These are phyloP conservation scores for Misgurnus anguillicaudatus DNA, from an alignment of 2,113 vertebrate genomes.

Conservation along the genomic window DNA sequence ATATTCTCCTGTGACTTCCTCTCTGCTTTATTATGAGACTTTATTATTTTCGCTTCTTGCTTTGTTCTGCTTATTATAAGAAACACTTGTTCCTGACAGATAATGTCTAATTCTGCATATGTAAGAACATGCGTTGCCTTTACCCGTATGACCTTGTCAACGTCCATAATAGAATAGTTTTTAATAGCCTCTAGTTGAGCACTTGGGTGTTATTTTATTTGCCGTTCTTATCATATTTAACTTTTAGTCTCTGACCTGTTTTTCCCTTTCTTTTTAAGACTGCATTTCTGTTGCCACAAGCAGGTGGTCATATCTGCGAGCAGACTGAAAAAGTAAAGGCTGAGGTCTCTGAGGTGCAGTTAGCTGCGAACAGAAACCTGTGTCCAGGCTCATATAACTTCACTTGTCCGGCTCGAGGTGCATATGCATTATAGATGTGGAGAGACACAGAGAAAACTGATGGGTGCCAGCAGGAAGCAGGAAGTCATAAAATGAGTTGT, in stretches of 20 bases:
- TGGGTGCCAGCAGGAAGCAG: slow-evolving; percentile 41
- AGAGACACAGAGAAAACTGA: slow-evolving; percentile 41
- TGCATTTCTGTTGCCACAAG: slow-evolving; percentile 31
- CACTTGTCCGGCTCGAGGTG: slow-evolving; percentile 5
- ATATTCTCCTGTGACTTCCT: too few relatives aligned
- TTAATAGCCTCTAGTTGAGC: slow-evolving; percentile 8
- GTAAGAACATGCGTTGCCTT: not conserved
- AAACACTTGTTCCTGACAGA: not conserved
- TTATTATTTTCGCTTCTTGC: too few relatives aligned
- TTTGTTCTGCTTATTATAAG: too few relatives aligned
- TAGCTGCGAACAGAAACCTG: slow-evolving; percentile 15
- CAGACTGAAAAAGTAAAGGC: slow-evolving; percentile 7
- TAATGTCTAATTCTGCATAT: not conserved
- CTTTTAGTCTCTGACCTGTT: slow-evolving; percentile 55
- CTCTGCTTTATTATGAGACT: too few relatives aligned
- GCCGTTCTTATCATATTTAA: slow-evolving; percentile 43
- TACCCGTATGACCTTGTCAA: not conserved
- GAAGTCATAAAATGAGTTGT: slow-evolving; percentile 47
- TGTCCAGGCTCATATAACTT: not conserved
- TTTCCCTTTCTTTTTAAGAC: slow-evolving; percentile 13
- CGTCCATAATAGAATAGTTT: not conserved
- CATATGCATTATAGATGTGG: slow-evolving; percentile 32
- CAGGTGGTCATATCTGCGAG: slow-evolving; percentile 42
- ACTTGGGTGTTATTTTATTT: not conserved
- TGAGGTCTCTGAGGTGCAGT: slow-evolving; percentile 9